Evolutionary conservation across 2,888 invertebrate species (phyloP), one percentile per base, ranked within the genome.

Genomic region (Andrena praecox): DNA sequence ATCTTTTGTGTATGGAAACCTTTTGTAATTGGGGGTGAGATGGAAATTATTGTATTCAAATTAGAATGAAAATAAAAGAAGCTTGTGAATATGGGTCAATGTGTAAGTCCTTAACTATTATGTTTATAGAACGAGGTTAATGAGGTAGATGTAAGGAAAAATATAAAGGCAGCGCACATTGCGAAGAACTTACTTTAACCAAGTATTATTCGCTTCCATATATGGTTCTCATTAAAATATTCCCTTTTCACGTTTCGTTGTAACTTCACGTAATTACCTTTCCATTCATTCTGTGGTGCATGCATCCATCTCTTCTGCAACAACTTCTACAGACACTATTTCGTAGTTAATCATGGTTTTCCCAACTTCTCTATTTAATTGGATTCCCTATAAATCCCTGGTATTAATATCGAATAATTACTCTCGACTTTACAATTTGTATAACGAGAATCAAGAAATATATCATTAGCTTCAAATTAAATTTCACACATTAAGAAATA

Each of bases 171-270:
- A 52, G 20, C 20, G 20, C n/a, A 20, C 52, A 20, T 52, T 20
- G 6, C 8, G 20, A 20, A 52, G 7, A 52, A 20, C 8, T 20
- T 52, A 8, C 8, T 20, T 52, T 7, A 8, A 8, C 20, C 52
- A 20, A 52, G 20, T 52, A 52, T 52, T 8, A 52, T 20, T 52
- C 20, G 7, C 52, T 52, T 52, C 2, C 52, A 52, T n/a, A 20
- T 20, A 52, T 52, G 52, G n/a, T 52, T 52, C 20, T 8, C 52
- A 52, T 52, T 52, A 52, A 52, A 52, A 52, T 52, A 52, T 52
- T 20, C 8, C 20, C 20, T 6, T 52, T 52, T 20, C 52, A 20
- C 20, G 6, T 52, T 52, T 52, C 20, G 8, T 8, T 52, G 2
- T 20, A 20, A 52, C 8, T 52, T 52, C n/a, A 20, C 52, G 20